Base-by-base conservation (phyloP, 2,888 invertebrate genomes). In the Aphodius granarius region DNA sequence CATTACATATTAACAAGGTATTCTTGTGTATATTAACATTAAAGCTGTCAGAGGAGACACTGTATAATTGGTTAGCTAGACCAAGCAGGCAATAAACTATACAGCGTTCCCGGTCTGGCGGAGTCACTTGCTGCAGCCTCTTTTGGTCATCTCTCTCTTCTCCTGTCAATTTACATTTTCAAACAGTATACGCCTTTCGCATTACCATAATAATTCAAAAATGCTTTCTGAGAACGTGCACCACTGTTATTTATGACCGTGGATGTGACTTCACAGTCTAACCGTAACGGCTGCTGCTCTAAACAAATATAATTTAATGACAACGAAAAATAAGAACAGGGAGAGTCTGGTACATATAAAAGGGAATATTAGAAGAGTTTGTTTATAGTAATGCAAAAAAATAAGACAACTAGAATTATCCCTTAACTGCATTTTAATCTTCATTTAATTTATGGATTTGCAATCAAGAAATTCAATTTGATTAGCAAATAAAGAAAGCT, bases 1-100 rank as follows among this genome's bases (percentile, higher is more conserved):
- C 84, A 86, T 86, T 87, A 87, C 86, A 87, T 86, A 87, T 87
- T 86, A 87, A 87, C 87, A 86, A 86, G 86, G 86, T 85, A 86
- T 85, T 86, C 85, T 85, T 84, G 86, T 83, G 83, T 85, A 85
- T 86, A 86, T 87, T 87, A 86, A 86, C 86, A 86, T 86, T 86
- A 86, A 86, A 87, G 82, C 86, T 87, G 87, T 87, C 87, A 87
- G 85, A 86, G 85, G 84, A 85, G 86, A 86, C 87, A 86, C 86
- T 84, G 86, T 85, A 87, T 87, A 87, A 87, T 87, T 87, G 86
- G 87, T 87, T 87, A 84, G 86, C 84, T 83, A 84, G 83, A 83
- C 85, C 83, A 85, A 68, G 83, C 84, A 84, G 86, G 86, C 85
- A 86, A 87, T 87, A 87, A 87, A 87, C 83, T 82, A 79, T 81